Evolutionary conservation across 2,888 invertebrate species (phyloP).

Genomic region (Leucophora obtusa): DNA sequence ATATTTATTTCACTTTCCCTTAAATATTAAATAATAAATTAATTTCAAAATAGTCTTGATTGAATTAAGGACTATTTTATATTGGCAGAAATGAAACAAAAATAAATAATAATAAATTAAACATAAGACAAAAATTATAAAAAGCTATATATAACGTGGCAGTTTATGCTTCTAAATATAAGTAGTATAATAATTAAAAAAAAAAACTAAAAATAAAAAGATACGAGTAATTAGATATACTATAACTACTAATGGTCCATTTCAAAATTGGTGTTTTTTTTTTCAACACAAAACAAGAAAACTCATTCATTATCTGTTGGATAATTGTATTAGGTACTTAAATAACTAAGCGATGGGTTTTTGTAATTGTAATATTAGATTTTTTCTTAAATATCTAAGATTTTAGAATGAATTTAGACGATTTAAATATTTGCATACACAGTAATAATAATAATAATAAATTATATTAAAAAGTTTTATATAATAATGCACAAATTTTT

Average conservation of each 20-base stretch:
- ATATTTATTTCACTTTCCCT: too few relatives aligned
- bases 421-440: neutral
- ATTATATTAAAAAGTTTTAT: slow-evolving; percentile 28
- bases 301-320: neutral
- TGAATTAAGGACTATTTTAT: neutral
- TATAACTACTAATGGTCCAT: slow-evolving; percentile 52
- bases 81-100: neutral
- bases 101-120: neutral
- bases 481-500: neutral
- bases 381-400: slow-evolving; percentile 33
- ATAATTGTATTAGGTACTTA: slow-evolving; percentile 41
- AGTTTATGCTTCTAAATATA: slow-evolving; percentile 33
- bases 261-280: slow-evolving; percentile 52
- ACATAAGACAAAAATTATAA: neutral
- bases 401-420: slow-evolving; percentile 2
- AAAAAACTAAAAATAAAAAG: neutral
- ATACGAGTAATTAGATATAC: too few relatives aligned
- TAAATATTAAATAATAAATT: too few relatives aligned
- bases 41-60: neutral
- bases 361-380: slow-evolving; percentile 20
- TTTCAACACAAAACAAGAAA: slow-evolving; percentile 3
- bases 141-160: slow-evolving; percentile 33
- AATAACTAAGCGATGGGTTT: slow-evolving; percentile 61
- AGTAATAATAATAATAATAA: slow-evolving; percentile 19
- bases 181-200: slow-evolving; percentile 16